Evolutionary conservation across 2,888 invertebrate species (phyloP).

Genomic region (Epirrhoe tristata): DNA sequence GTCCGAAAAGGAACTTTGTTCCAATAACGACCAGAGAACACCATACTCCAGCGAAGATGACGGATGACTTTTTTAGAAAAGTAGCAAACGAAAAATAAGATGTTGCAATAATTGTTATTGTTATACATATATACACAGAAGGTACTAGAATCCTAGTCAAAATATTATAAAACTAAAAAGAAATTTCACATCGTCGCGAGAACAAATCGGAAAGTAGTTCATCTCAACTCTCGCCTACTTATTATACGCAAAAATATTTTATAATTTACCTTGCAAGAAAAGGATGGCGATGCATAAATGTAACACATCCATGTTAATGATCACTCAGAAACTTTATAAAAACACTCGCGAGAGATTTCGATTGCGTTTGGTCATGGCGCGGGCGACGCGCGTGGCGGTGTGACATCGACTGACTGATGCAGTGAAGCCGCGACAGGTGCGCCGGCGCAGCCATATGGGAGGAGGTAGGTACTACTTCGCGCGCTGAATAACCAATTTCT

Average conservation of each 20-base stretch:
- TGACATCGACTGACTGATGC: conserved; percentile 63
- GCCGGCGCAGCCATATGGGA: conserved; percentile 50
- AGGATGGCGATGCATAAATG: conserved; percentile 58
- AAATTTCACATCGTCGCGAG: conserved; percentile 47
- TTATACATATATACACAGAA: not conserved
- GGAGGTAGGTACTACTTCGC: conserved; percentile 58
- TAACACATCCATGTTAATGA: conserved; percentile 72
- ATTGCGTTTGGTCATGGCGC: conserved; percentile 64
- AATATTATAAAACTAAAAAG: conserved; percentile 46
- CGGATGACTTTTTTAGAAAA: too few species aligned
- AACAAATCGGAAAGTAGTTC: conserved; percentile 54
- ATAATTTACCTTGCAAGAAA: conserved; percentile 62
- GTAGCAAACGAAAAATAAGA: too few species aligned
- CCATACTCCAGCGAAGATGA: too few species aligned
- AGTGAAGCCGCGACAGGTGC: conserved; percentile 60
- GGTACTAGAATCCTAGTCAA: not conserved
- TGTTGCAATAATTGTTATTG: not conserved
- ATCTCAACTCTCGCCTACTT: conserved; percentile 48
- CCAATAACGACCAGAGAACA: too few species aligned
- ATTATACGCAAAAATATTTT: conserved; percentile 1
- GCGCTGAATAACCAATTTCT: conserved; percentile 69
- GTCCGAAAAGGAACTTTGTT: too few species aligned
- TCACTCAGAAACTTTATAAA: conserved; percentile 58
- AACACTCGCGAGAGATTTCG: conserved; percentile 67
- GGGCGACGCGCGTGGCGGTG: conserved; percentile 53